Evolutionary conservation across 1,140 invertebrate species (phyloP), one percentile per base, ranked within the genome.

Genomic region (Oryzaephilus surinamensis): DNA sequence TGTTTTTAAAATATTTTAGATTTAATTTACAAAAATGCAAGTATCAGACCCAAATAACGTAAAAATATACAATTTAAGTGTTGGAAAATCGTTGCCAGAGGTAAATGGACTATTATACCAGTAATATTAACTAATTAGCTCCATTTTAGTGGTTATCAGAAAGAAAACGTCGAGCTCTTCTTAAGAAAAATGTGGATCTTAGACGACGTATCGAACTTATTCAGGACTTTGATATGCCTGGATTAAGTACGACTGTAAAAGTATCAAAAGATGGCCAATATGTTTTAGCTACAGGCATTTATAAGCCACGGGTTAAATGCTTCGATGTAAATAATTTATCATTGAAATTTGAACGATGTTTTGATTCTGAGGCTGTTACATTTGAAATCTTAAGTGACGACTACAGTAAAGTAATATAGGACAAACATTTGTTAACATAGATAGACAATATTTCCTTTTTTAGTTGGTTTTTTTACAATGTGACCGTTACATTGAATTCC

Each of bases 171-270:
- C 71, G 90, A 51, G 74, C 75, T 8, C 63, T 97, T 43, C 69
- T 90, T 30, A 91, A 93, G 52, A 92, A 92, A 63, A 84, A 96
- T 81, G 77, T 86, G 31, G 90, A 94, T 58, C 72, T 96, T 21
- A 72, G 89, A 45, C 74, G 81, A 49, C 69, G 90, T 55, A 96
- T 99, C 46, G 88, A 99, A 63, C 73, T 99, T 11, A 91, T 99
- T 52, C 96, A 99, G 67, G 96, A 99, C 61, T 99, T 99, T 76
- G 89, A 96, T 49, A 99, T 98, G 96, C 96, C 96, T 36, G 88
- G 77, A 41, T 70, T 98, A 1, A 95, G 90, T 56, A 85, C 79
- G 23, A 78, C 75, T 24, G 74, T 99, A 26, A 73, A 76, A 60
- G 71, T 92, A 29, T 88, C 93, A n/a, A 79, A 73, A 53, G 94